Conservation (phyloP, 2,888 invertebrate species). For the Drosophila flavopinicola region DNA sequence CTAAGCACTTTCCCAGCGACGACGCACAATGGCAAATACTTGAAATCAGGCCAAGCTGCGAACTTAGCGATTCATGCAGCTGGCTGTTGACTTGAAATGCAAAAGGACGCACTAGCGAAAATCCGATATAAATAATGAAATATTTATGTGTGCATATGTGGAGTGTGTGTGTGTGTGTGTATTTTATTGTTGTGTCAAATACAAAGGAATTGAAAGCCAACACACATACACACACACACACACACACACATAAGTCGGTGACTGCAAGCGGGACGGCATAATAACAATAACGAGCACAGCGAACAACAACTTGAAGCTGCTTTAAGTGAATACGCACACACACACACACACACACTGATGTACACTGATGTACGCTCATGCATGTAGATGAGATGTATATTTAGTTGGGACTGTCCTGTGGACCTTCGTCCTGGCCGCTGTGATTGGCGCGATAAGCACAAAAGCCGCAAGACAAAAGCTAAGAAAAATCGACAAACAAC, state of each 20-base stretch:
- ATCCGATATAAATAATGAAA: constrained; percentile 76
- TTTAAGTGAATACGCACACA: constrained; percentile 46
- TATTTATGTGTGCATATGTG: constrained; percentile 65
- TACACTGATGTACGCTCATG: constrained; percentile 5
- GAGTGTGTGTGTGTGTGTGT: constrained; percentile 19
- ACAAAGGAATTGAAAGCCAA: constrained; percentile 68
- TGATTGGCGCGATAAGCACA: constrained; percentile 70
- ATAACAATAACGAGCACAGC: constrained; percentile 70
- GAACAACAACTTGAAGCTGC: constrained; percentile 62
- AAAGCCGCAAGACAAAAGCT: constrained; percentile 62
- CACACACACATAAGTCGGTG: constrained; percentile 18
- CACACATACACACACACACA: constrained; percentile 29
- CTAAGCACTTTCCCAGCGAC: constrained; percentile 8
- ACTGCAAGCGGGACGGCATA: constrained; percentile 48
- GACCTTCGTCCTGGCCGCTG: constrained; percentile 33
- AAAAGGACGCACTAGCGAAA: constrained; percentile 44
- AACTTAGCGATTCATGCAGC: constrained; percentile 44
- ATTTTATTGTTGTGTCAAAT: constrained; percentile 64
- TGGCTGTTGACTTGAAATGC: constrained; percentile 53
- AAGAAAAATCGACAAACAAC: constrained; percentile 56
- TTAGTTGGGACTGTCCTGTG: constrained; percentile 31
- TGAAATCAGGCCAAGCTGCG: constrained; percentile 55
- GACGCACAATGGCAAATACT: constrained; percentile 27
- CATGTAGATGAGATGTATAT: constrained; percentile 42
- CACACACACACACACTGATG: constrained; percentile 10